These are phyloP conservation scores for Anolis sagrei DNA, from an alignment of 2,113 vertebrate species.

Conservation along the genomic window DNA sequence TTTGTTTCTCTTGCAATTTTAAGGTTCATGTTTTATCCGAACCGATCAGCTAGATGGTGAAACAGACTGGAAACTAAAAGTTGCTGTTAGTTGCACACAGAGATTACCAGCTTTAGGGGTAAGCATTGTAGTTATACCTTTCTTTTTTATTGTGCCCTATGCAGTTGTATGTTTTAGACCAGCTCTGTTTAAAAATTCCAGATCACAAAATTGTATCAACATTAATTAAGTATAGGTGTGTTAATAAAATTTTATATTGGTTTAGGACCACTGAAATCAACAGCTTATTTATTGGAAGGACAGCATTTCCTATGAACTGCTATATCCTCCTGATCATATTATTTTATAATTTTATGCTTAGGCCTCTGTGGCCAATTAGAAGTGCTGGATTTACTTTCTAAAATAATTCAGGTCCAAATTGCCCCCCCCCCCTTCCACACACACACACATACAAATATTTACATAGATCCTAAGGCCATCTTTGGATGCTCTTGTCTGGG, in stretches of 20 bases:
- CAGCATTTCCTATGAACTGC: neutral
- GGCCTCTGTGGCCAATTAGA: neutral
- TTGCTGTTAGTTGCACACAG: constrained; percentile 93
- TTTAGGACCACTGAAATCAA: neutral
- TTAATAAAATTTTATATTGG: neutral
- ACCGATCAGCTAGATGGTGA: constrained; percentile 98
- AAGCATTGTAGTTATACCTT: constrained; percentile 43
- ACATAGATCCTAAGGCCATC: neutral
- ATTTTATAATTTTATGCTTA: neutral
- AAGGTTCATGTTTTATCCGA: constrained; percentile 94
- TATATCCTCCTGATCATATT: neutral
- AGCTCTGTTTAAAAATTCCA: neutral
- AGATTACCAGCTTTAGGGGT: constrained; percentile 92
- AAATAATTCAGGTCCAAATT: neutral
- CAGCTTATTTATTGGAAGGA: neutral
- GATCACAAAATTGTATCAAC: neutral
- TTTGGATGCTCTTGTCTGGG: neutral
- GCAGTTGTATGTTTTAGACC: constrained; percentile 2
- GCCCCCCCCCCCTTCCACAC: no score
- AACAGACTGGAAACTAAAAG: constrained; percentile 97
- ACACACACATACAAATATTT: neutral
- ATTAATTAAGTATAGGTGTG: neutral
- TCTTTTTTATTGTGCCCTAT: neutral
- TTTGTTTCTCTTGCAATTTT: constrained; percentile 55
- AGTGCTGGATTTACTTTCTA: neutral